phyloP scores from a whole-genome alignment of 2,113 vertebrate genomes.

The Hyperopisus bebe region DNA sequence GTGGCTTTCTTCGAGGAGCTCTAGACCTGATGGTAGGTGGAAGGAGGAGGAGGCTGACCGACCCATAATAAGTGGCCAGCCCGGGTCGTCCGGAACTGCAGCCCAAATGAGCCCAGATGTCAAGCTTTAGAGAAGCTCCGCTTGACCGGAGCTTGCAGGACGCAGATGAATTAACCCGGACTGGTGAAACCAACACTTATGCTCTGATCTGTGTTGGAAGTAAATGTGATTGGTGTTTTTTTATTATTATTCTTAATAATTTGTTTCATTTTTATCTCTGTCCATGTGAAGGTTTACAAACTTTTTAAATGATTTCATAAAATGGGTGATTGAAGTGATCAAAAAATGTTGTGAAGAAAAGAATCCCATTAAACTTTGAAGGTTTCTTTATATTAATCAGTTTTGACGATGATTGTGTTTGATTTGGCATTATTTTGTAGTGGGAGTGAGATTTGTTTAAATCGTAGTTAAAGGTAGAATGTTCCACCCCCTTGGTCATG shows the following conservation, averaged over 20 bases:
- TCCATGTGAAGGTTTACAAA: background rate
- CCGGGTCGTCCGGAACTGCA: background rate
- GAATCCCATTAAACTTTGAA: background rate
- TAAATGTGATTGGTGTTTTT: background rate
- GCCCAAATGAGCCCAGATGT: background rate
- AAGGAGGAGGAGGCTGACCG: background rate
- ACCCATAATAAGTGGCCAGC: background rate
- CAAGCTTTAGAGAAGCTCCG: background rate
- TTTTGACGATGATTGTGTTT: background rate
- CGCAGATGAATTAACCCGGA: background rate
- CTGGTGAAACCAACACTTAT: background rate
- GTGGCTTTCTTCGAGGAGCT: conserved; percentile 95
- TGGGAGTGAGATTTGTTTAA: background rate
- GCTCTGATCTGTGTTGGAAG: background rate
- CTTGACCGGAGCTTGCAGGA: background rate
- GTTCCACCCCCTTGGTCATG: background rate
- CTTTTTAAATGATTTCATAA: background rate
- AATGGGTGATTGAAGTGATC: background rate
- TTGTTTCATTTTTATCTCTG: background rate
- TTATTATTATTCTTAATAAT: background rate
- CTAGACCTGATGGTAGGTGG: conserved; percentile 44
- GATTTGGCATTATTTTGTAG: background rate
- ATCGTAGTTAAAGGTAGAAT: background rate
- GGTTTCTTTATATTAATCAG: background rate
- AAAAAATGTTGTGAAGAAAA: background rate